phyloP scores from a whole-genome alignment of 2,888 invertebrate species.

The Apeira syringaria region DNA sequence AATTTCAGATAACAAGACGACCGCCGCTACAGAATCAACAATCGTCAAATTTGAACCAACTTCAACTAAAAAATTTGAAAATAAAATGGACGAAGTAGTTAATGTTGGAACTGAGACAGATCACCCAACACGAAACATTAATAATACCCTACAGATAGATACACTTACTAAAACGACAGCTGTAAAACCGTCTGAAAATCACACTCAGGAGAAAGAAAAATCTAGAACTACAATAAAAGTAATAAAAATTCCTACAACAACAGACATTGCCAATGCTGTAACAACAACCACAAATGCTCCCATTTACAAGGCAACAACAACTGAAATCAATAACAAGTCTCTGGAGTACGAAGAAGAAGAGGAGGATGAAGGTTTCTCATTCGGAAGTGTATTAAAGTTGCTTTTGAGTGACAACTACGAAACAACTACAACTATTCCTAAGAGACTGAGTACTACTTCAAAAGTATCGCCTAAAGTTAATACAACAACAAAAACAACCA shows the following conservation, averaged over 20 bases:
- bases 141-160: constrained; percentile 20
- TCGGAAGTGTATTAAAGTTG: constrained; percentile 85
- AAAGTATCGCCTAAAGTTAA: constrained; percentile 27
- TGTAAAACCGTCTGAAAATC: neutral
- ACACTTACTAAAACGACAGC: constrained; percentile 4
- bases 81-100: neutral
- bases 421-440: constrained; percentile 46
- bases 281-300: constrained; percentile 30
- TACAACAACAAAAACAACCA: constrained; percentile 31
- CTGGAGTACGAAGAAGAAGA: constrained; percentile 68
- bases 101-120: constrained; percentile 18
- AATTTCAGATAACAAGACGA: constrained; percentile 51
- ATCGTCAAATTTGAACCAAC: constrained; percentile 31
- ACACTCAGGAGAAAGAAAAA: neutral
- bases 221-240: constrained; percentile 6
- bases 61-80: constrained; percentile 18
- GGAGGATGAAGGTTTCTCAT: constrained; percentile 80
- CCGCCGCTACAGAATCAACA: constrained; percentile 28
- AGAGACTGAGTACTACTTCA: constrained; percentile 20
- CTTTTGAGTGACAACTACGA: constrained; percentile 79
- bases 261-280: constrained; percentile 16
- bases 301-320: constrained; percentile 22
- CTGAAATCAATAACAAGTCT: constrained; percentile 33
- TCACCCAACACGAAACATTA: constrained; percentile 10
- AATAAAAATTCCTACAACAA: constrained; percentile 11